Evolutionary conservation across 1,140 invertebrate genomes (phyloP).

Genomic region (Ptiloglossa arizonensis): DNA sequence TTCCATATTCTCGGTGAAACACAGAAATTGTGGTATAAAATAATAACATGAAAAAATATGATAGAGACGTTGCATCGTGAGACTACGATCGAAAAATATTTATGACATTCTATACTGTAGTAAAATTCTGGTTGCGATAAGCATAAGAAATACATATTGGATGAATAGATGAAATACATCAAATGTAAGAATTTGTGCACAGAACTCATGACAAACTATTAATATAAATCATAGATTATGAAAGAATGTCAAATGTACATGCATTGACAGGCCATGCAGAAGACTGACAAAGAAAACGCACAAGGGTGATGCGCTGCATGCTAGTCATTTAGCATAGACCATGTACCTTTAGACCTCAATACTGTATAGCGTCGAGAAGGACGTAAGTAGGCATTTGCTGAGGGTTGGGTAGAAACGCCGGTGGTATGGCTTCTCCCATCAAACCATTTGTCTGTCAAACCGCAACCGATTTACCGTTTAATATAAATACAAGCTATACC

Average conservation of each 20-base stretch:
- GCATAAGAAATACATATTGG: constrained; percentile 5
- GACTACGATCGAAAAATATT: neutral
- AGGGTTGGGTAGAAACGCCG: constrained; percentile 81
- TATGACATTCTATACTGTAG: neutral
- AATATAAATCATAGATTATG: constrained; percentile 34
- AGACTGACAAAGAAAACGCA: constrained; percentile 51
- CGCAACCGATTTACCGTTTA: constrained; percentile 75
- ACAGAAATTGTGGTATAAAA: neutral
- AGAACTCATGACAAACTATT: constrained; percentile 3
- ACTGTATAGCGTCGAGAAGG: constrained; percentile 82
- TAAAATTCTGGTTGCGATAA: neutral
- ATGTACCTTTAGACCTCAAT: constrained; percentile 83
- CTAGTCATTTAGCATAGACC: constrained; percentile 72
- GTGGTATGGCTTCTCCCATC: constrained; percentile 82
- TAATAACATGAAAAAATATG: neutral
- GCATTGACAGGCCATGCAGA: constrained; percentile 56
- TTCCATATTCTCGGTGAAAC: neutral
- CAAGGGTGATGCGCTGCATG: constrained; percentile 64
- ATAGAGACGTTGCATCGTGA: constrained; percentile 2
- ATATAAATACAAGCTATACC: constrained; percentile 63
- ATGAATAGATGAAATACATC: neutral
- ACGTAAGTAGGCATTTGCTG: constrained; percentile 82
- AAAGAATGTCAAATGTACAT: constrained; percentile 46
- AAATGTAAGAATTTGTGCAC: constrained; percentile 6
- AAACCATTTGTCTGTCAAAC: constrained; percentile 82